Conservation (phyloP, 37 sponge, comb jelly and placozoan genomes). For the Eunapius fragilis region DNA sequence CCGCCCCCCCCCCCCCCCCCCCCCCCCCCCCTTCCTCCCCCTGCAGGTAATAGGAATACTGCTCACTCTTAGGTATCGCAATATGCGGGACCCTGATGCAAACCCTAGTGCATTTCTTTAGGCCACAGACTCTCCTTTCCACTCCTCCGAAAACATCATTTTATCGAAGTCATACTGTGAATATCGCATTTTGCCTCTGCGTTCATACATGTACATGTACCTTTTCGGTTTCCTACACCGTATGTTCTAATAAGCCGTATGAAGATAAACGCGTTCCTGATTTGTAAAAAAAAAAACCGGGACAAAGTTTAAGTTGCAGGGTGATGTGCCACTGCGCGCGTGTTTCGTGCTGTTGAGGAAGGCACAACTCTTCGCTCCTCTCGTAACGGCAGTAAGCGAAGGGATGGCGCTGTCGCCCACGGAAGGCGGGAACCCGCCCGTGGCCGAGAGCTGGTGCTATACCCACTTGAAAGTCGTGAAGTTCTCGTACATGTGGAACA, state of each 20-base stretch:
- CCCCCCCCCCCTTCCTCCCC: neutral
- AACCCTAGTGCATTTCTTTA: slow-evolving; percentile 69
- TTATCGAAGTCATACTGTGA: too few relatives aligned
- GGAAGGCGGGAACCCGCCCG: slow-evolving; percentile 35
- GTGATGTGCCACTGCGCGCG: neutral
- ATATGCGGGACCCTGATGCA: slow-evolving; percentile 78
- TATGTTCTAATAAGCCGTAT: neutral
- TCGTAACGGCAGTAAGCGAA: neutral
- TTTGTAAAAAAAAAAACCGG: neutral
- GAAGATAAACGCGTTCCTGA: neutral
- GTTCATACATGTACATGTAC: too few relatives aligned
- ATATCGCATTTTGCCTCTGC: too few relatives aligned
- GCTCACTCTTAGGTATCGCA: slow-evolving; percentile 73
- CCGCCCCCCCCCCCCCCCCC: neutral
- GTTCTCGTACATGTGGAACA: slow-evolving; percentile 98
- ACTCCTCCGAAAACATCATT: neutral
- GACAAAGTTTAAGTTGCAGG: neutral
- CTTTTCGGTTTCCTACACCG: neutral
- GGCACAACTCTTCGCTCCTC: neutral
- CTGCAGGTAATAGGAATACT: slow-evolving; percentile 75
- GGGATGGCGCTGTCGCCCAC: slow-evolving; percentile 48
- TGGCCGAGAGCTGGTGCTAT: slow-evolving; percentile 96
- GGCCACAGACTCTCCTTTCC: neutral
- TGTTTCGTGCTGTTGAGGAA: neutral
- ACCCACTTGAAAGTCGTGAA: slow-evolving; percentile 92